phyloP scores from a whole-genome alignment of 2,113 vertebrate species.

The Loxodonta africana region DNA sequence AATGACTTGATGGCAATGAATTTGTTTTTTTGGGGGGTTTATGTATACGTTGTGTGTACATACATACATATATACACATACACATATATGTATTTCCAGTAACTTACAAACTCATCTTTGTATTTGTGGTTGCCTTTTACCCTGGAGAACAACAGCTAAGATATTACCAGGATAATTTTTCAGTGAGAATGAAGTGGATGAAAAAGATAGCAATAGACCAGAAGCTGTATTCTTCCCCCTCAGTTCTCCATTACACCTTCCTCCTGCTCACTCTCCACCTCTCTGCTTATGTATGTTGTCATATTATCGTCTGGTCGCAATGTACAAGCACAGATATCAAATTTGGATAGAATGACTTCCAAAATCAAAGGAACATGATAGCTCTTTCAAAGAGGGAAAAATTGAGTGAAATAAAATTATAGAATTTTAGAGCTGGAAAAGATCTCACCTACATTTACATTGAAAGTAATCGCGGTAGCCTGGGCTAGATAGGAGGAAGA shows the following conservation, averaged over 20 bases:
- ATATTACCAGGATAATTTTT: not conserved
- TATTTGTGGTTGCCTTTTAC: constrained; percentile 12
- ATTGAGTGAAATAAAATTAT: not conserved
- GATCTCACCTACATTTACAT: not conserved
- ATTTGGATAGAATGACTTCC: not conserved
- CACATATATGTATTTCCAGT: not conserved
- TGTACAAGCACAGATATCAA: not conserved
- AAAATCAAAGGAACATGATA: not conserved
- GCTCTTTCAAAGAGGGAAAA: not conserved
- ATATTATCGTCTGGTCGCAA: not conserved
- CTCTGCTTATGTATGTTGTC: not conserved
- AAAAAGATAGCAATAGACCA: not conserved
- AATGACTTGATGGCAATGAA: too few relatives aligned
- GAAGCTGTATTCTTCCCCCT: not conserved
- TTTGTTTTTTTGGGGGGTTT: too few relatives aligned
- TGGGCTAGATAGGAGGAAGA: not conserved
- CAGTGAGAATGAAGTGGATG: constrained; percentile 1
- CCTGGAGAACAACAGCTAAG: not conserved
- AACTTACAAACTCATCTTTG: not conserved
- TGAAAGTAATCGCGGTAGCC: not conserved
- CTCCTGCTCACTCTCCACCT: not conserved
- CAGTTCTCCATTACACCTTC: not conserved
- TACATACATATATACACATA: not conserved
- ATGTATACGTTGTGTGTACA: too few relatives aligned
- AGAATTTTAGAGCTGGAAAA: constrained; percentile 32